Evolutionary conservation across 2,113 vertebrate genomes (phyloP).

Genomic region (Megatriorchis doriae): DNA sequence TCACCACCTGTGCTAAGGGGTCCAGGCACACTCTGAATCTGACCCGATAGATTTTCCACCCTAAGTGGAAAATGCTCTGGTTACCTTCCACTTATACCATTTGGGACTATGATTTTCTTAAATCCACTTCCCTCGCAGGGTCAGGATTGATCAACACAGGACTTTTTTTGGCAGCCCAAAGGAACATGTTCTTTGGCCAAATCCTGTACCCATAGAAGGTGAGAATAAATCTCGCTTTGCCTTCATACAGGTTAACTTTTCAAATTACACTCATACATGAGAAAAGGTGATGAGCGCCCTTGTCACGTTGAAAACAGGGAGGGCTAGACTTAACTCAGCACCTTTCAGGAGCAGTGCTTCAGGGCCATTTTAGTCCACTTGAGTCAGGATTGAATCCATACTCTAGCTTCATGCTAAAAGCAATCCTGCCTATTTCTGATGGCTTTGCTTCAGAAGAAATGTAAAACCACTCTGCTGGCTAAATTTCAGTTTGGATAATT

Average conservation of each 20-base stretch:
- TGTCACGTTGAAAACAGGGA: background rate
- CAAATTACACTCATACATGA: background rate
- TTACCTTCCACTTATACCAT: background rate
- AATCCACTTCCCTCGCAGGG: background rate
- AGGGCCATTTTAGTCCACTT: background rate
- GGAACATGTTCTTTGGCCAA: background rate
- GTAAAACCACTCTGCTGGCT: background rate
- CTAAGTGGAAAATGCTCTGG: background rate
- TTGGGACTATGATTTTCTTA: background rate
- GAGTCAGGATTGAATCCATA: background rate
- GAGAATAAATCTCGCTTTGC: background rate
- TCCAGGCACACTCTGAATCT: background rate
- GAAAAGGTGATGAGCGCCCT: background rate
- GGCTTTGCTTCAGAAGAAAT: background rate
- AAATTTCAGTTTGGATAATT: constrained; percentile 22
- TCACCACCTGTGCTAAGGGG: background rate
- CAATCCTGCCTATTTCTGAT: background rate
- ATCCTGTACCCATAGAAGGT: background rate
- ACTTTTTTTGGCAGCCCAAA: background rate
- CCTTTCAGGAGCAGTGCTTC: background rate
- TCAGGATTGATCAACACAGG: background rate
- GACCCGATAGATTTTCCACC: background rate
- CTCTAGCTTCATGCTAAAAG: background rate
- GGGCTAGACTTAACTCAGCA: background rate
- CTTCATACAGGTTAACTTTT: background rate